A percentile compares a stretch with the other conserved stretches of the same genome.
These are phyloP conservation scores for Zoanthus gigantus DNA, from an alignment of 92 coral and sea anemone species.

Conservation along the genomic window DNA sequence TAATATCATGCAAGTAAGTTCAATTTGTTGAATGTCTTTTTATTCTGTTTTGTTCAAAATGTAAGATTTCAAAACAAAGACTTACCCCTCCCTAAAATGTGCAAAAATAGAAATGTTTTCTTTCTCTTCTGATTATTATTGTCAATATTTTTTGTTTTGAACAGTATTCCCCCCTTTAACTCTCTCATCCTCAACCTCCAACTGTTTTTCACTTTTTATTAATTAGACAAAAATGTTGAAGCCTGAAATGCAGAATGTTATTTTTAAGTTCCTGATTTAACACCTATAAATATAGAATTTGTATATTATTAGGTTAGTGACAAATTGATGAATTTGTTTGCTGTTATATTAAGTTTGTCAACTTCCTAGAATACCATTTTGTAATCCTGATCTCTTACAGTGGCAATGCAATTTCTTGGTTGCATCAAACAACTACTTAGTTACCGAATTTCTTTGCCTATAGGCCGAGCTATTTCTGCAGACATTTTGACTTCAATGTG, in stretches of 20 bases:
- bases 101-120: background rate
- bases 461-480: too few species aligned
- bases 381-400: background rate
- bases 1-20: constrained; percentile 33
- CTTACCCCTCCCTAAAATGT: background rate
- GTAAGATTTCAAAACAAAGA: background rate
- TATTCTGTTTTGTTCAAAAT: background rate
- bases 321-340: background rate
- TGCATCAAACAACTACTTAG: background rate
- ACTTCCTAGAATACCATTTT: background rate
- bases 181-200: background rate
- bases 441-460: too few species aligned
- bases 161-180: background rate
- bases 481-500: too few species aligned
- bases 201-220: background rate
- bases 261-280: background rate
- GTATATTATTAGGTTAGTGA: too few species aligned
- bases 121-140: background rate
- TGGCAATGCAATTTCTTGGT: background rate
- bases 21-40: background rate
- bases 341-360: background rate
- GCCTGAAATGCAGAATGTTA: constrained; percentile 1
- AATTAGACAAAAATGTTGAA: constrained; percentile 4
- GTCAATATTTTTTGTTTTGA: constrained; percentile 15
- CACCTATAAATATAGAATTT: too few species aligned